These are phyloP conservation scores for Meleagris gallopavo DNA, from an alignment of 2,113 vertebrate species.

Conservation along the genomic window DNA sequence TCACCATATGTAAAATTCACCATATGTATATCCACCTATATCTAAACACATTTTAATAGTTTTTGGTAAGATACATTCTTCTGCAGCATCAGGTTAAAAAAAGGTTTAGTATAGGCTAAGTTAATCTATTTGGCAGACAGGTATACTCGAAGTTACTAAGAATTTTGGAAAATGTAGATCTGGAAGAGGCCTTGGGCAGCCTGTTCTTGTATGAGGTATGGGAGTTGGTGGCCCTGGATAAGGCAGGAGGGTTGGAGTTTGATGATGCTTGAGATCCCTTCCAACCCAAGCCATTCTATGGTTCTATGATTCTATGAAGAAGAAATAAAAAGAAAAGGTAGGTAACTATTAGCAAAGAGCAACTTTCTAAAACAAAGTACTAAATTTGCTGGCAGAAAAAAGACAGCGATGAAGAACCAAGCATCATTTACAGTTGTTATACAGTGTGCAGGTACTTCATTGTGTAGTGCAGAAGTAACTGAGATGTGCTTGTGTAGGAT, in stretches of 20 bases:
- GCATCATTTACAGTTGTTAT: background rate
- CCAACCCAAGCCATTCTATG: too few relatives aligned
- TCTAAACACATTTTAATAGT: background rate
- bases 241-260: too few relatives aligned
- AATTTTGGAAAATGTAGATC: background rate
- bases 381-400: background rate
- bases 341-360: background rate
- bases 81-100: background rate
- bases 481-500: background rate
- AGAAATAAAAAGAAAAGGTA: background rate
- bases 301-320: too few relatives aligned
- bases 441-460: background rate
- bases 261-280: too few relatives aligned
- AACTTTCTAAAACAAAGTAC: background rate
- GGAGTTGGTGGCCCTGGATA: too few relatives aligned
- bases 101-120: background rate
- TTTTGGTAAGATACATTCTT: background rate
- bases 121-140: background rate
- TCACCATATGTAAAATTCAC: background rate
- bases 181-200: background rate
- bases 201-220: too few relatives aligned
- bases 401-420: background rate
- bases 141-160: background rate
- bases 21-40: background rate
- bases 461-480: background rate